Evolutionary conservation across 2,113 vertebrate species (phyloP).

Genomic region (Capreolus pygargus): DNA sequence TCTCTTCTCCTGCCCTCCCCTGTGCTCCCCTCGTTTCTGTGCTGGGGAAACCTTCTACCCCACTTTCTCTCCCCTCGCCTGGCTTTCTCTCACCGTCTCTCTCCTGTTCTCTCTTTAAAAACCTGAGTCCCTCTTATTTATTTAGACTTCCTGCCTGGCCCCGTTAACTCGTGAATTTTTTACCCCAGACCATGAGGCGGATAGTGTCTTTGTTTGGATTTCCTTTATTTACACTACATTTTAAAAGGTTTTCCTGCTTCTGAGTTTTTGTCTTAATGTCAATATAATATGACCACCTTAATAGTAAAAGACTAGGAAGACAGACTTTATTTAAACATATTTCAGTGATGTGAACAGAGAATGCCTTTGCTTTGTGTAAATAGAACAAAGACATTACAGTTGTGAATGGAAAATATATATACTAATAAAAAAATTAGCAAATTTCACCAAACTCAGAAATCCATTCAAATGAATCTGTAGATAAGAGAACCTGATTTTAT

Average conservation of each 20-base stretch:
- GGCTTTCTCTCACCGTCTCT: neutral
- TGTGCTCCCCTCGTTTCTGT: neutral
- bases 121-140: neutral
- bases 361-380: neutral
- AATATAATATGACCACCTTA: neutral
- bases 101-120: neutral
- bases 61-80: neutral
- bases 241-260: constrained; percentile 61
- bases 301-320: neutral
- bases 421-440: neutral
- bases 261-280: constrained; percentile 19
- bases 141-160: constrained; percentile 46
- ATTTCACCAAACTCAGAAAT: neutral
- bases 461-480: neutral
- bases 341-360: neutral
- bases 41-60: neutral
- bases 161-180: neutral
- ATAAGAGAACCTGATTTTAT: neutral
- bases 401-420: neutral
- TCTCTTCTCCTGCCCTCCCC: neutral
- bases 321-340: neutral
- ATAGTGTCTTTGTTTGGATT: constrained; percentile 46
- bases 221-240: constrained; percentile 62
- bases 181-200: neutral
- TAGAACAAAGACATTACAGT: neutral